These are phyloP conservation scores for Sinelater perroti DNA, from an alignment of 2,888 invertebrate species.

Conservation along the genomic window DNA sequence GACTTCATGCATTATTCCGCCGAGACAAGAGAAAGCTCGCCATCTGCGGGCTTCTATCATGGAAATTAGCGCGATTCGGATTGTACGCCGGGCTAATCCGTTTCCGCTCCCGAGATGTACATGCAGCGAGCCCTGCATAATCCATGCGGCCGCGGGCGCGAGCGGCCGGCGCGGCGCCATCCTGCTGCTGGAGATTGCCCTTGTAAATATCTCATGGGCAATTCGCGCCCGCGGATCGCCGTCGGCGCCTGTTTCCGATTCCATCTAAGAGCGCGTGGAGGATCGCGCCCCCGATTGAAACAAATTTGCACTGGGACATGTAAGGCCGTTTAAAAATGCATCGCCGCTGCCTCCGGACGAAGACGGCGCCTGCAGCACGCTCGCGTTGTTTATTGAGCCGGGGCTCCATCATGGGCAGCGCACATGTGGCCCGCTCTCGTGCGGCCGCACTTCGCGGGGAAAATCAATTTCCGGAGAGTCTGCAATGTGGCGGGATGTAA, in stretches of 20 bases:
- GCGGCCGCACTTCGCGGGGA: slow-evolving; percentile 51
- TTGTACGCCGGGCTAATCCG: slow-evolving; percentile 38
- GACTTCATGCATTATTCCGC: slow-evolving; percentile 59
- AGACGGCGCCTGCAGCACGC: slow-evolving; percentile 14
- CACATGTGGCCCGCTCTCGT: slow-evolving; percentile 50
- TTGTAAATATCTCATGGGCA: slow-evolving; percentile 58
- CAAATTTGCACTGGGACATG: slow-evolving; percentile 29
- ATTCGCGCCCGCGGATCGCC: slow-evolving; percentile 49
- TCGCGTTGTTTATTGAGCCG: slow-evolving; percentile 48
- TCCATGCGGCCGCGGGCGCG: slow-evolving; percentile 46
- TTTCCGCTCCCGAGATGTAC: slow-evolving; percentile 38
- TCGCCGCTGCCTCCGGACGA: slow-evolving; percentile 1
- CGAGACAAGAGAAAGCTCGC: slow-evolving; percentile 45
- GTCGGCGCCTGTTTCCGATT: slow-evolving; percentile 52
- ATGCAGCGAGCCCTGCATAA: slow-evolving; percentile 48
- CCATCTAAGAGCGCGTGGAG: slow-evolving; percentile 48
- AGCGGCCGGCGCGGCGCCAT: slow-evolving; percentile 40
- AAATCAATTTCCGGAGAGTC: slow-evolving; percentile 56
- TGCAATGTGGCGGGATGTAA: slow-evolving; percentile 49
- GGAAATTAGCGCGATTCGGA: slow-evolving; percentile 47
- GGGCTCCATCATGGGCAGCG: slow-evolving; percentile 49
- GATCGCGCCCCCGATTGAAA: slow-evolving; percentile 32
- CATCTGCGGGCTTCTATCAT: slow-evolving; percentile 47
- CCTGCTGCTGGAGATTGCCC: slow-evolving; percentile 48
- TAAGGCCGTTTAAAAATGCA: slow-evolving; percentile 28